phyloP scores from a whole-genome alignment of 2,888 invertebrate genomes.

The Sminthurinus aureus region DNA sequence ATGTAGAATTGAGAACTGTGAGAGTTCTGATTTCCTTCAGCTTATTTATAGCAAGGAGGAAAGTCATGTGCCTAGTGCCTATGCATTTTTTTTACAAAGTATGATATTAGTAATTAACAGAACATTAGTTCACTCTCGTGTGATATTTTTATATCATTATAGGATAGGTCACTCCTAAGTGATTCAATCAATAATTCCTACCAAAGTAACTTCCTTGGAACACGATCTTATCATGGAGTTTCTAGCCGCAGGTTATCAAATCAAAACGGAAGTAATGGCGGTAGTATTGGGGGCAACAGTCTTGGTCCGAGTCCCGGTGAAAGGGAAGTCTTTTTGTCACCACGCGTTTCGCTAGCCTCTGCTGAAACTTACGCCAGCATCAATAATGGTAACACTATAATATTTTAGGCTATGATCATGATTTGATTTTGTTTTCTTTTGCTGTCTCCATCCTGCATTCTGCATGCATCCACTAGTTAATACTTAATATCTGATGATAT shows the following conservation, averaged over 20 bases:
- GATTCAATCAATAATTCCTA: conserved; percentile 43
- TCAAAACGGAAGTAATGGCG: conserved; percentile 30
- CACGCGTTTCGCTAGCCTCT: conserved; percentile 46
- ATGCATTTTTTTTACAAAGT: no score
- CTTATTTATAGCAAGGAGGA: no score
- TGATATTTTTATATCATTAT: no score
- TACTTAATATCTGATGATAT: neutral
- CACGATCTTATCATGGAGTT: conserved; percentile 31
- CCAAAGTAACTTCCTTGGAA: conserved; percentile 38
- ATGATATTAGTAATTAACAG: no score
- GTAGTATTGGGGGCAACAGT: conserved; percentile 31
- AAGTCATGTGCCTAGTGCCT: no score
- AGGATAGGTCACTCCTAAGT: conserved; percentile 43
- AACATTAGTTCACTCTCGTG: no score
- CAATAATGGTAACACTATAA: conserved; percentile 31
- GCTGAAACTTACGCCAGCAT: conserved; percentile 46
- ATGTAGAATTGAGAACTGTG: no score
- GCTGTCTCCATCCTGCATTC: neutral
- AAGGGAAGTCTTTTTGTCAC: conserved; percentile 39
- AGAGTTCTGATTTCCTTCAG: no score
- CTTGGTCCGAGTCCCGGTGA: neutral
- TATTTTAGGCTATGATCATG: neutral
- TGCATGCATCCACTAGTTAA: neutral
- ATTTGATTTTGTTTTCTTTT: no score
- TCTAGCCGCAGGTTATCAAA: conserved; percentile 11